phyloP scores from a whole-genome alignment of 2,113 vertebrate species.

The Chaenogobius annularis region DNA sequence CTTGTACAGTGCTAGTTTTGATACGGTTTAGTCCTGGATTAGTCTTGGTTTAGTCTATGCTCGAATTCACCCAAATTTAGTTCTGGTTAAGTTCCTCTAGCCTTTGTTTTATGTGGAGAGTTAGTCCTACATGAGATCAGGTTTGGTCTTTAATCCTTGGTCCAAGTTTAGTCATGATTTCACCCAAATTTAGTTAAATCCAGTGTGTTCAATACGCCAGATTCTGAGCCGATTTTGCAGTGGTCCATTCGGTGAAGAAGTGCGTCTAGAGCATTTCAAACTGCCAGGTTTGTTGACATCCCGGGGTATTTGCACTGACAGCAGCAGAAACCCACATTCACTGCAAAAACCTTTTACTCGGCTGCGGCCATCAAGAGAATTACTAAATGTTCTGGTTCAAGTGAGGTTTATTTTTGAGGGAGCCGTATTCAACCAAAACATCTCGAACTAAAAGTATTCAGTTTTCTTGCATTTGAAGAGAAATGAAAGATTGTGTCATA shows the following conservation, averaged over 20 bases:
- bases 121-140: not conserved
- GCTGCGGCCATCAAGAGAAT: not conserved
- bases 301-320: conserved; percentile 9
- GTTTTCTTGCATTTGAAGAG: not conserved
- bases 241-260: not conserved
- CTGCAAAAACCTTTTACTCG: conserved; percentile 1
- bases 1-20: not conserved
- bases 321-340: not conserved
- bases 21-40: too few species aligned
- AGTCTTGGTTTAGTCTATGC: too few species aligned
- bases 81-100: too few species aligned
- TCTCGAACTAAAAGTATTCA: not conserved
- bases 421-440: not conserved
- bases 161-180: not conserved
- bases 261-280: conserved; percentile 17
- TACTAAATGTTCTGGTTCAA: not conserved
- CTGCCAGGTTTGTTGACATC: conserved; percentile 12
- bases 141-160: not conserved
- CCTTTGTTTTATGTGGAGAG: not conserved
- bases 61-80: too few species aligned
- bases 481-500: not conserved
- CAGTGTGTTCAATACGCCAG: not conserved
- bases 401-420: not conserved
- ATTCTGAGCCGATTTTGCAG: conserved; percentile 8
- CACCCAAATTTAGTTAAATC: not conserved